Conservation (phyloP, 2,113 vertebrate species). For the Onychostoma macrolepis region DNA sequence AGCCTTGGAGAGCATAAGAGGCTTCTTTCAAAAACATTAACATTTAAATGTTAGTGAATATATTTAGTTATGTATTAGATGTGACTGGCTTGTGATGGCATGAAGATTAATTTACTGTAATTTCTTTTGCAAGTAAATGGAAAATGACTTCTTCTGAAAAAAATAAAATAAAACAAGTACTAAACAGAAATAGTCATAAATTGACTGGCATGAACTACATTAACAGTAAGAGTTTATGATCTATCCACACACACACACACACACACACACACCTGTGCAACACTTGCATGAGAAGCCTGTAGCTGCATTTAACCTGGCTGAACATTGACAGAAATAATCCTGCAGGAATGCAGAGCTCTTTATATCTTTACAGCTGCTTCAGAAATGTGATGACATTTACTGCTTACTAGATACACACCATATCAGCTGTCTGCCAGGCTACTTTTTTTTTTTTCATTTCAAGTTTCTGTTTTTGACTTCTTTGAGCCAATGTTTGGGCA, state of each 20-base stretch:
- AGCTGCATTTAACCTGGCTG: constrained; percentile 10
- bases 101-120: background rate
- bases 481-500: background rate
- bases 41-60: background rate
- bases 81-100: background rate
- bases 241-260: background rate
- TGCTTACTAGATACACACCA: background rate
- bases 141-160: background rate
- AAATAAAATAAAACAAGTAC: background rate
- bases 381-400: background rate
- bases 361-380: background rate
- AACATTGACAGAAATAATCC: constrained; percentile 24
- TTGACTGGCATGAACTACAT: background rate
- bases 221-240: background rate
- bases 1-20: background rate
- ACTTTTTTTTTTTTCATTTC: too few relatives aligned
- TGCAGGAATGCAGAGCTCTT: background rate
- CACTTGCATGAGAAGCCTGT: background rate
- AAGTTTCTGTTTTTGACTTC: constrained; percentile 3
- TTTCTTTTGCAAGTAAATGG: background rate
- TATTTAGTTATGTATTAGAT: background rate
- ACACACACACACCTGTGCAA: constrained; percentile 5
- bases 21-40: background rate
- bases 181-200: background rate
- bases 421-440: background rate